Evolutionary conservation across 2,113 vertebrate species (phyloP).

Genomic region (Petrocephalus microphthalmus): DNA sequence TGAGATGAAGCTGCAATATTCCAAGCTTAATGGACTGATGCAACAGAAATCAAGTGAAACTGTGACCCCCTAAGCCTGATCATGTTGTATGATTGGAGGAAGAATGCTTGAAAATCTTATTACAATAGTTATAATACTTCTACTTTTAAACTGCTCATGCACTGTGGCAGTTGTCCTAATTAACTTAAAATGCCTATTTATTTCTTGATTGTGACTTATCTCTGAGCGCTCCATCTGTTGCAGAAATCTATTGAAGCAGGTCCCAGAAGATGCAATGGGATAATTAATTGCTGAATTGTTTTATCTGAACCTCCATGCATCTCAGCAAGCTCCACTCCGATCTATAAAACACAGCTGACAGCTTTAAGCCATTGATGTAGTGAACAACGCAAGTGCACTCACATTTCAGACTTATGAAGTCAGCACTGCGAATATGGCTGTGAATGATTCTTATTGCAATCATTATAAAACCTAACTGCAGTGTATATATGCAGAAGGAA

Average conservation of each 20-base stretch:
- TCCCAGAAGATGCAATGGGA: not conserved
- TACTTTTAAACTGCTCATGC: not conserved
- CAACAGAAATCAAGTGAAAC: not conserved
- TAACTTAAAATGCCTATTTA: constrained; percentile 14
- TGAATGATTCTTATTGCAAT: not conserved
- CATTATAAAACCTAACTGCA: not conserved
- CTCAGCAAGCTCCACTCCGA: not conserved
- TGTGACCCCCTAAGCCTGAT: not conserved
- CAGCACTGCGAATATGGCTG: not conserved
- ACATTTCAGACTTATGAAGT: not conserved
- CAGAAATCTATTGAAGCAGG: not conserved
- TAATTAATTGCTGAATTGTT: constrained; percentile 6
- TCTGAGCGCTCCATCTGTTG: not conserved
- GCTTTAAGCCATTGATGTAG: not conserved
- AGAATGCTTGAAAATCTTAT: not conserved
- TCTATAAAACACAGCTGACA: not conserved
- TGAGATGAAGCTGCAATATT: not conserved
- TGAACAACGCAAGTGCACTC: not conserved
- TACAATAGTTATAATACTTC: not conserved
- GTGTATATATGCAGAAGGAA: not conserved
- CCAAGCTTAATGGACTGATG: not conserved
- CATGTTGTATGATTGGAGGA: not conserved
- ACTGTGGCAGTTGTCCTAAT: constrained; percentile 3
- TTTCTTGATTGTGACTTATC: constrained; percentile 11
- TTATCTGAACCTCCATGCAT: not conserved